phyloP scores from a whole-genome alignment of 2,797 vertebrate species.

The Danio choprae region DNA sequence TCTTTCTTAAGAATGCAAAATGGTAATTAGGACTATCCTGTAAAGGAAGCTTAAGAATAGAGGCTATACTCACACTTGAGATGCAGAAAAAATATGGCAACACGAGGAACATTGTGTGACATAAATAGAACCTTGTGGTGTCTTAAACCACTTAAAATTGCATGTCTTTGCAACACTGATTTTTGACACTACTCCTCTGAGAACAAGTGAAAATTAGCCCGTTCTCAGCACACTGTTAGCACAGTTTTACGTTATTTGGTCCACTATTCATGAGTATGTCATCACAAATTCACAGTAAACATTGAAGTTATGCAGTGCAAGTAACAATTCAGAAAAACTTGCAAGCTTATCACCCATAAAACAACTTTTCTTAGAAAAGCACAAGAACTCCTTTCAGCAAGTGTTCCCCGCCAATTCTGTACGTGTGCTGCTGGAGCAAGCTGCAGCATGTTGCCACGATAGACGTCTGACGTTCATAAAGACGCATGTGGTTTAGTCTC shows the following conservation, averaged over 20 bases:
- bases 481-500: constrained; percentile 61
- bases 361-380: not conserved
- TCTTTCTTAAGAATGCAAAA: not conserved
- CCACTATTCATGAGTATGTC: not conserved
- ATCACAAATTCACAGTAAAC: not conserved
- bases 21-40: not conserved
- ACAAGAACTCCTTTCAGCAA: constrained; percentile 14
- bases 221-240: not conserved
- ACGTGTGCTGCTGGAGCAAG: constrained; percentile 41
- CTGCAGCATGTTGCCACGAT: constrained; percentile 40
- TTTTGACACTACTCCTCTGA: not conserved
- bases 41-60: constrained; percentile 35
- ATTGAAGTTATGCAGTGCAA: not conserved
- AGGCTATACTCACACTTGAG: not conserved
- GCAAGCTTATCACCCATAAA: not conserved
- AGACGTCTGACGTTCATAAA: constrained; percentile 65
- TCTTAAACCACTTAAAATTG: not conserved
- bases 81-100: not conserved
- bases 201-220: not conserved
- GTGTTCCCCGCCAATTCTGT: constrained; percentile 20
- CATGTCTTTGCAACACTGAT: not conserved
- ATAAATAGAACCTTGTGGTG: constrained; percentile 17
- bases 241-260: not conserved
- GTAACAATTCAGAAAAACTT: not conserved
- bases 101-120: not conserved